Base-by-base conservation (phyloP, 2,113 vertebrate genomes). In the Lathamus discolor region DNA sequence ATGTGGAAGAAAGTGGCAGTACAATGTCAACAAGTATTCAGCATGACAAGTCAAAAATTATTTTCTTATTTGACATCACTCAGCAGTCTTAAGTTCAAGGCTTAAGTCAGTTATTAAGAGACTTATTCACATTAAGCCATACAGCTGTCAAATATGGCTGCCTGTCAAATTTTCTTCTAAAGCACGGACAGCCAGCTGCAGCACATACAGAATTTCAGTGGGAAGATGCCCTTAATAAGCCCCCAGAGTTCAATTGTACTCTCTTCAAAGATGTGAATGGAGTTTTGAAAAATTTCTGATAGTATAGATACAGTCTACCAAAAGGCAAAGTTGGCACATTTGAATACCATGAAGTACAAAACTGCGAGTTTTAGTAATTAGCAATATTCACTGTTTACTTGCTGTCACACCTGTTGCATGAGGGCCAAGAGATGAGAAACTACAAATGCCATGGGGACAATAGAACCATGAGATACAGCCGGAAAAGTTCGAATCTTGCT, bases 21-120 rank as follows among this genome's bases (percentile, higher is more conserved):
- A 88, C 33, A 89, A 68, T 52, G 59, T 90, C 85, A 97, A 97
- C 46, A 64, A 49, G 93, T 96, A 96, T 91, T 95, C 93, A 92
- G 54, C 33, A 96, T 88, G 82, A 83, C 63, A 96, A 95, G 46
- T 55, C 4, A 37, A 93, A 96, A 97, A 84, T 73, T 94, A 59
- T 80, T 72, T 81, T 91, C 79, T 96, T 55, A 67, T 78, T 94
- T 92, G 81, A 96, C 92, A 90, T 84, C 62, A 74, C 31, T 83
- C 15, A 18, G 22, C 41, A 59, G 68, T 54, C 27, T 86, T 95
- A 69, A 59, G 22, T 46, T 77, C 61, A 85, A 96, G 27, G 46
- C 39, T 93, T 86, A 88, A 93, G 74, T 78, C 54, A 61, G 31
- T 76, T 94, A 33, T 79, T 91, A 82, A 75, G 51, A 95, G 66